A percentile compares a stretch with the other conserved stretches of the same genome.
Conservation (phyloP, 2,113 vertebrate species). For the Lepidothrix coronata region DNA sequence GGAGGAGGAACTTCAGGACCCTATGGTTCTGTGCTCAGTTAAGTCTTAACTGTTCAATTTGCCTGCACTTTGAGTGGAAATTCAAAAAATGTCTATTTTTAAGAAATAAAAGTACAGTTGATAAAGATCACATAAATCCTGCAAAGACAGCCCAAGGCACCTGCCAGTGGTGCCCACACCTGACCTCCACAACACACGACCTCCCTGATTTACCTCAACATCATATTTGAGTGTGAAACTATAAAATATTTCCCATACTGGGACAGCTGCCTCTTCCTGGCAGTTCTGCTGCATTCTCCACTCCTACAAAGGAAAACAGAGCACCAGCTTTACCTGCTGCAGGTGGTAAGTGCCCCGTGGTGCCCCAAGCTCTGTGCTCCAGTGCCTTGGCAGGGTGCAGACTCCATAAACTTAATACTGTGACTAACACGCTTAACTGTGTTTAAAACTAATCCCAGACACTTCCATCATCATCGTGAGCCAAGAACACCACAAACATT, state of each 20-base stretch:
- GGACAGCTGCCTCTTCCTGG: background rate
- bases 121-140: background rate
- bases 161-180: background rate
- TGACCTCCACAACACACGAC: background rate
- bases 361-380: background rate
- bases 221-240: background rate
- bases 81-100: background rate
- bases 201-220: rapidly evolving
- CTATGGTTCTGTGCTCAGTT: rapidly evolving
- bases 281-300: background rate
- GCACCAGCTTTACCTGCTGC: background rate
- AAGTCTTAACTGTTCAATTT: background rate
- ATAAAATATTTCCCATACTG: background rate
- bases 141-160: background rate
- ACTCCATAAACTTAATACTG: background rate
- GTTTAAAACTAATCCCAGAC: background rate
- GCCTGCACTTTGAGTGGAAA: background rate
- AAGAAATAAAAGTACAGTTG: background rate
- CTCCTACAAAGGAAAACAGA: background rate
- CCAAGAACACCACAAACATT: background rate
- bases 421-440: rapidly evolving
- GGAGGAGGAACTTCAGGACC: background rate
- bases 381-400: background rate
- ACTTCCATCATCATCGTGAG: background rate
- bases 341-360: rapidly evolving